Evolutionary conservation across 92 coral and sea anemone species (phyloP), one percentile per base, ranked within the genome.

Genomic region (Porites divaricata): DNA sequence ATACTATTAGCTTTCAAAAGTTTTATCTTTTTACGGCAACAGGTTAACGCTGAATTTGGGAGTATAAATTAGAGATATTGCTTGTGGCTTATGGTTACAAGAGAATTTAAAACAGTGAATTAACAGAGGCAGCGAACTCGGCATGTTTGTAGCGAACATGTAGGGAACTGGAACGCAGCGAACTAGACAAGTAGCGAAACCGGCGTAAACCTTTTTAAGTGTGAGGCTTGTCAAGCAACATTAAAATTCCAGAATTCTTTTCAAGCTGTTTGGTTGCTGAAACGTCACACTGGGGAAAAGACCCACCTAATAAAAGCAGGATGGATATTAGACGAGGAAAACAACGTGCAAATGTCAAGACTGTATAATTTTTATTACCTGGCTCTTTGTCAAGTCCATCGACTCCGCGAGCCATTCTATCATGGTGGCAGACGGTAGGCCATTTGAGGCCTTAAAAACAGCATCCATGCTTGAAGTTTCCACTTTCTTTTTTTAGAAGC

Each of bases 221-320:
- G 85, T 71, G 89, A 78, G 15, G 51, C 89, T 15, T 78, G 89
- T 52, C 76, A 64, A 59, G 80, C n/a, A 48, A 70, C 75, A 3
- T 82, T 82, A 35, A 70, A 56, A 53, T 82, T 24, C 61, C 17
- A 70, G 3, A 53, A 82, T 25, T 15, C 70, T 71, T 86, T 25
- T 24, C 85, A 70, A 78, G 75, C 88, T 12, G 48, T 76, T 65
- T 85, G 88, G 83, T 8, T 64, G 15, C 83, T 85, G 0, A 76
- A 35, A 67, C 74, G 77, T 26, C 88, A 85, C 48, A 49, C 77
- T 4, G 28, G 76, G 63, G 77, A 85, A 69, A 70, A 68, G 72
- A 15, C 63, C 52, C 80, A 86, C 45, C 72, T 70, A 62, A 66
- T 86, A 49, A 86, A 86, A 64, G 89, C 89, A 25, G 79, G 85